These are phyloP conservation scores for Trissoscelio sp. DNA, from an alignment of 2,888 invertebrate species.

Conservation along the genomic window DNA sequence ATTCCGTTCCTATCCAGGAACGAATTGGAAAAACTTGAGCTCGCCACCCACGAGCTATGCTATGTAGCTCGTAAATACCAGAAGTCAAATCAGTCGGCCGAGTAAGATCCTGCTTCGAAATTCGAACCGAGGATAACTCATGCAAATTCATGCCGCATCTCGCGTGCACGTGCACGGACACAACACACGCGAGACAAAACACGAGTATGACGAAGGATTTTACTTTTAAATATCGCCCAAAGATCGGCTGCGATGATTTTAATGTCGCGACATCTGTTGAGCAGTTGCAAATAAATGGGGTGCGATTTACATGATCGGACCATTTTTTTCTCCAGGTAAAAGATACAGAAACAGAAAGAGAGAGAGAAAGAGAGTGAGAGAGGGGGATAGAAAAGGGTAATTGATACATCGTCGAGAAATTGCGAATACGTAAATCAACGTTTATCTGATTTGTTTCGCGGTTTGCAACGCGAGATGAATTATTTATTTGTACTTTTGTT, in stretches of 20 bases:
- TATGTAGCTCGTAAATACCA: conserved; percentile 49
- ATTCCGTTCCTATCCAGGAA: neutral
- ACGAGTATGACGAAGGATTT: conserved; percentile 47
- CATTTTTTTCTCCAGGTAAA: too few relatives aligned
- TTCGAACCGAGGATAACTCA: conserved; percentile 62
- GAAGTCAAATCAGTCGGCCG: conserved; percentile 42
- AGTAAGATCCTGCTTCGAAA: conserved; percentile 46
- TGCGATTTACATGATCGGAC: conserved; percentile 15
- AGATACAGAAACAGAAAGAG: too few relatives aligned
- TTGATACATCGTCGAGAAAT: too few relatives aligned
- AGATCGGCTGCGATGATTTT: conserved; percentile 30
- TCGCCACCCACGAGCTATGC: conserved; percentile 41
- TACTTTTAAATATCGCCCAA: conserved; percentile 48
- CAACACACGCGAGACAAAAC: conserved; percentile 38
- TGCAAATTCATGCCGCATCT: conserved; percentile 53
- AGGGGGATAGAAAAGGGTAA: too few relatives aligned
- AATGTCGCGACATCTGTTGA: conserved; percentile 40
- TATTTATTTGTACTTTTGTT: too few relatives aligned
- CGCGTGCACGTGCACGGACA: conserved; percentile 42
- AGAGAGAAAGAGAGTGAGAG: too few relatives aligned
- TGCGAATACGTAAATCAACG: too few relatives aligned
- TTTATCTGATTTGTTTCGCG: too few relatives aligned
- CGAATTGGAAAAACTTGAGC: conserved; percentile 25
- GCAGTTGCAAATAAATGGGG: neutral
- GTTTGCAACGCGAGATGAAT: too few relatives aligned